Percentiles rank a stretch among this genome's conserved stretches.
Conservation (phyloP, 2,797 vertebrate genomes). For the Enteromius fasciolatus region DNA sequence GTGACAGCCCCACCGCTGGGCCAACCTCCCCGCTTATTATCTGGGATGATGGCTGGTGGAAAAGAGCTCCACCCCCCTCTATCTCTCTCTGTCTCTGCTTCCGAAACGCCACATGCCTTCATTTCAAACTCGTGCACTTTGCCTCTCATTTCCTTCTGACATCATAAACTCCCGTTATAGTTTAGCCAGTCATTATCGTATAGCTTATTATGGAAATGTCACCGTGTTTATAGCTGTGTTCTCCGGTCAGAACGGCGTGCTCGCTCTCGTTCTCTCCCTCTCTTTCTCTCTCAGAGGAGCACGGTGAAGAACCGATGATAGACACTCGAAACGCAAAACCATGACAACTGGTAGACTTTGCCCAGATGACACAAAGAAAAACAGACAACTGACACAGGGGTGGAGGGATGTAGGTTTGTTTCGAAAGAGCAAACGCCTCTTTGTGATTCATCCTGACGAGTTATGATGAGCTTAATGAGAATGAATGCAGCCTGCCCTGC, state of each 20-base stretch:
- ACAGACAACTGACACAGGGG: constrained; percentile 19
- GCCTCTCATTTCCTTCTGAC: constrained; percentile 13
- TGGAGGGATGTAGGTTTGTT: neutral
- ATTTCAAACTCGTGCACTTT: neutral
- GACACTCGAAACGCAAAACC: constrained; percentile 38
- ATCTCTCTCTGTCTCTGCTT: neutral
- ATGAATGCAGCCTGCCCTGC: neutral
- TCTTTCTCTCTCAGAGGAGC: neutral
- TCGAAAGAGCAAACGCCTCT: neutral
- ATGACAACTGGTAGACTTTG: constrained; percentile 32
- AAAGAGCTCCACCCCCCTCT: constrained; percentile 31
- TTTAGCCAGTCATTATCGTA: constrained; percentile 16
- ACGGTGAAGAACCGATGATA: constrained; percentile 3
- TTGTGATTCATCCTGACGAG: neutral
- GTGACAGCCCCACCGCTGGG: constrained; percentile 47
- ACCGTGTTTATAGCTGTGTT: constrained; percentile 14
- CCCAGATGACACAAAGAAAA: constrained; percentile 41
- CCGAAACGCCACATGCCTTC: neutral
- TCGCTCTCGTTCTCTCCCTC: neutral
- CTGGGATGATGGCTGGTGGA: constrained; percentile 50
- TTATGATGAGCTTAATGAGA: neutral
- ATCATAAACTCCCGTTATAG: constrained; percentile 11
- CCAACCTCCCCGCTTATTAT: constrained; percentile 56
- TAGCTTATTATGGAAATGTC: constrained; percentile 9
- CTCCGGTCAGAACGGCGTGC: neutral